Conservation (phyloP, 2,888 invertebrate species). For the Liopterus haemorrhoidalis region DNA sequence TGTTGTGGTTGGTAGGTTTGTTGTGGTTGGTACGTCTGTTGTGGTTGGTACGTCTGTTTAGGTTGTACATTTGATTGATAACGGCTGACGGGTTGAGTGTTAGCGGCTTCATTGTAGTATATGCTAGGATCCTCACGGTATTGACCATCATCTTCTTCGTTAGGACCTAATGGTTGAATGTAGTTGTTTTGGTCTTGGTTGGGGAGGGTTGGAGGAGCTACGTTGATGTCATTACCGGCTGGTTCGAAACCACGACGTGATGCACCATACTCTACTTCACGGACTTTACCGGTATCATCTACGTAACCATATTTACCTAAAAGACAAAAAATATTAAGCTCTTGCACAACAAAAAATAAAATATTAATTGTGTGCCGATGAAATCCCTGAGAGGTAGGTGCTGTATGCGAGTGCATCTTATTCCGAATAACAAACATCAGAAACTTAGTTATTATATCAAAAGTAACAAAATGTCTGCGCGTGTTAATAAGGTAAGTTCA, state of each 20-base stretch:
- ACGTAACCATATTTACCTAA: constrained; percentile 91
- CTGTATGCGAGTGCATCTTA: too few species aligned
- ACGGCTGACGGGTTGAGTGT: constrained; percentile 42
- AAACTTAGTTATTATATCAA: too few species aligned
- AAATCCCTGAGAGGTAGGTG: too few species aligned
- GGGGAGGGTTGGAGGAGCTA: constrained; percentile 69
- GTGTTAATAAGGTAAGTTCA: too few species aligned
- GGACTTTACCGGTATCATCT: constrained; percentile 65
- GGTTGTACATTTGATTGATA: constrained; percentile 39
- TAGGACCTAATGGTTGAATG: constrained; percentile 48
- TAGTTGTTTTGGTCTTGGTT: constrained; percentile 47
- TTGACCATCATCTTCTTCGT: constrained; percentile 77
- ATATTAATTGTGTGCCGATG: too few species aligned
- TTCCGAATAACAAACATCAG: too few species aligned
- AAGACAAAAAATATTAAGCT: too few species aligned
- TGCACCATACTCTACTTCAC: constrained; percentile 83
- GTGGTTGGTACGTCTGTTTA: constrained; percentile 37
- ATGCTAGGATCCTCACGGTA: constrained; percentile 77
- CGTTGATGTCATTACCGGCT: constrained; percentile 64
- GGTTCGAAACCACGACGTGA: constrained; percentile 77
- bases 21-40: constrained; percentile 40
- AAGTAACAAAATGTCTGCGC: too few species aligned
- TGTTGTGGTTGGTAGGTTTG: constrained; percentile 33
- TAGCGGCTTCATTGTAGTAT: constrained; percentile 67
- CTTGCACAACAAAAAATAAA: too few species aligned